Evolutionary conservation across 2,888 invertebrate genomes (phyloP).

Genomic region (Siphlonurus alternatus): DNA sequence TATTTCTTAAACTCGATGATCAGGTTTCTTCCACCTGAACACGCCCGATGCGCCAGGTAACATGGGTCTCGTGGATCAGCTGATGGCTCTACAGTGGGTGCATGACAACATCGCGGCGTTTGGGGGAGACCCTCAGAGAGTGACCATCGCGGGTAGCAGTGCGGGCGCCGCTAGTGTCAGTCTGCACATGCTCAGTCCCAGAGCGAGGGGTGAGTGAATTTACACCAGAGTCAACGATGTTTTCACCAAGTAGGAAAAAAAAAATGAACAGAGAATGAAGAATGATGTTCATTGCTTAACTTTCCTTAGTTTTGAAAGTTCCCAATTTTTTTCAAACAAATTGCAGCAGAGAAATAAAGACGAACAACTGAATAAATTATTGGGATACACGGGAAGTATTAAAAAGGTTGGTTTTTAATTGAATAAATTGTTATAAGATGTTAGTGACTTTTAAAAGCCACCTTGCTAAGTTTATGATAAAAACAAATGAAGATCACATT

Average conservation of each 20-base stretch:
- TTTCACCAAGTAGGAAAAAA: not conserved
- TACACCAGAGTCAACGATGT: not conserved
- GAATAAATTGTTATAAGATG: too few relatives aligned
- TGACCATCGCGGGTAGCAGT: not conserved
- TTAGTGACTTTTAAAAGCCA: too few relatives aligned
- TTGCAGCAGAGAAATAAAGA: too few relatives aligned
- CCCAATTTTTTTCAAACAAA: too few relatives aligned
- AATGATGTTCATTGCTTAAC: too few relatives aligned
- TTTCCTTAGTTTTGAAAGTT: too few relatives aligned
- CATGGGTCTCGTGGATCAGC: not conserved
- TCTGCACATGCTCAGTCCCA: not conserved
- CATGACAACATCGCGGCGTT: constrained; percentile 1
- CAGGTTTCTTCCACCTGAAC: not conserved
- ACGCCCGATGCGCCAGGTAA: not conserved
- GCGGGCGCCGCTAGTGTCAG: not conserved
- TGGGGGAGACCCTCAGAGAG: not conserved
- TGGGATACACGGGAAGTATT: too few relatives aligned
- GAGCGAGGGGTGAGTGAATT: not conserved
- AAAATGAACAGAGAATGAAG: too few relatives aligned
- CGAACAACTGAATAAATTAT: too few relatives aligned
- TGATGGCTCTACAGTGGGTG: not conserved
- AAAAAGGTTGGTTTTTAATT: too few relatives aligned
- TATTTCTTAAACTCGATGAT: not conserved
- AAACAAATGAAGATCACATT: too few relatives aligned
- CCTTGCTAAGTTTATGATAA: too few relatives aligned